These are phyloP conservation scores for Orbicella faveolata DNA, from an alignment of 64 coral and sea anemone genomes.

Conservation along the genomic window DNA sequence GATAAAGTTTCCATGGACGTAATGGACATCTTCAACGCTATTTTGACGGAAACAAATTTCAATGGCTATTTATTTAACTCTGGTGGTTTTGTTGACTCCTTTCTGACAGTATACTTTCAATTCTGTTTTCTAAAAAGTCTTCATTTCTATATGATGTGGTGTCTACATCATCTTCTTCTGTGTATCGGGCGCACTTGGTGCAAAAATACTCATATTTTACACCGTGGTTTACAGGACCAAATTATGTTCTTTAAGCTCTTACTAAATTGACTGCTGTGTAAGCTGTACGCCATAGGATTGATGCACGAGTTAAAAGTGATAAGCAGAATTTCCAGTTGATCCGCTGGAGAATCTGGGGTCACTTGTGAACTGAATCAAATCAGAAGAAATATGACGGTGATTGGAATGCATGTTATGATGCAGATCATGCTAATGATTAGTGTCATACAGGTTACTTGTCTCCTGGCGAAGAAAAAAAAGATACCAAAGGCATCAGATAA, in stretches of 20 bases:
- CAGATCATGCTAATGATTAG: slow-evolving; percentile 5
- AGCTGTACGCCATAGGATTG: slow-evolving; percentile 7
- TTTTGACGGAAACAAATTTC: too few species aligned
- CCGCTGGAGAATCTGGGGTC: background rate
- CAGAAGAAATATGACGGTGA: slow-evolving; percentile 11
- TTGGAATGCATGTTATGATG: slow-evolving; percentile 21
- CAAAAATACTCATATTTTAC: background rate
- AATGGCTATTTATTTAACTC: too few species aligned
- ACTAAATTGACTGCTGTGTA: slow-evolving; percentile 7
- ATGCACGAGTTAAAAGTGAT: slow-evolving; percentile 1
- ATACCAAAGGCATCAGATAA: too few species aligned
- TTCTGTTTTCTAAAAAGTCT: background rate
- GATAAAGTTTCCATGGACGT: slow-evolving; percentile 56
- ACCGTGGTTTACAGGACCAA: background rate
- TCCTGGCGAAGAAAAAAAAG: background rate
- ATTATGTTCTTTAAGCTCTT: background rate
- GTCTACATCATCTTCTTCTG: background rate
- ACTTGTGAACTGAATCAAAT: background rate
- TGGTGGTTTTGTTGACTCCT: background rate
- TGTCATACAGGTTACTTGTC: slow-evolving; percentile 11
- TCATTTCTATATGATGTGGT: slow-evolving; percentile 3
- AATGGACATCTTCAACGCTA: too few species aligned
- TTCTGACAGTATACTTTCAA: background rate
- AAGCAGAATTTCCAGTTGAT: slow-evolving; percentile 9
- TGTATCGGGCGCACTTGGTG: background rate